These are phyloP conservation scores for Poeciliopsis presidionis DNA, from an alignment of 2,797 vertebrate genomes.

Conservation along the genomic window DNA sequence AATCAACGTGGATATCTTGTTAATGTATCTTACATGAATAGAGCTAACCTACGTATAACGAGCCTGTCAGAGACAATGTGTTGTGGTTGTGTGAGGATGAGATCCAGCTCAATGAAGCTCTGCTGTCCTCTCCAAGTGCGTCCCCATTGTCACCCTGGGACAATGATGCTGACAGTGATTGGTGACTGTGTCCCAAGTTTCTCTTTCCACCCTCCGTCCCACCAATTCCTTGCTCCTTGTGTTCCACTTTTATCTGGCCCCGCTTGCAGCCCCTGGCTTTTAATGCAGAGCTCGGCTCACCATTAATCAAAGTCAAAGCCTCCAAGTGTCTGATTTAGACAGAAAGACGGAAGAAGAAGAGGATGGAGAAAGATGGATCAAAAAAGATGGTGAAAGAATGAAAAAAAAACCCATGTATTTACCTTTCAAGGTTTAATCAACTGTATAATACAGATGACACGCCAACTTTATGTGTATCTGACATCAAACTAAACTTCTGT, in stretches of 20 bases:
- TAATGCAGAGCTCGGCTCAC: slow-evolving; percentile 78
- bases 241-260: slow-evolving; percentile 80
- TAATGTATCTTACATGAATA: background rate
- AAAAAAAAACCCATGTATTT: slow-evolving; percentile 43
- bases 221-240: slow-evolving; percentile 62
- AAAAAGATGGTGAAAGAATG: slow-evolving; percentile 44
- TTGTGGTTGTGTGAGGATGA: slow-evolving; percentile 52
- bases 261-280: slow-evolving; percentile 74
- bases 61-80: slow-evolving; percentile 69
- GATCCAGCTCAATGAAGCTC: slow-evolving; percentile 68
- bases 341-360: slow-evolving; percentile 33
- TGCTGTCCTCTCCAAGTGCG: slow-evolving; percentile 56
- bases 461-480: slow-evolving; percentile 35
- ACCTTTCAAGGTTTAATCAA: slow-evolving; percentile 42
- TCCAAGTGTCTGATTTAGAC: slow-evolving; percentile 64
- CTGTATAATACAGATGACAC: slow-evolving; percentile 51
- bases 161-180: slow-evolving; percentile 78
- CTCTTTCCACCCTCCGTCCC: slow-evolving; percentile 55
- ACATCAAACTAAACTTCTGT: slow-evolving; percentile 22
- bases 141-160: slow-evolving; percentile 71
- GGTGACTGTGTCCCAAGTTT: slow-evolving; percentile 74
- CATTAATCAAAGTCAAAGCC: slow-evolving; percentile 84
- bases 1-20: background rate
- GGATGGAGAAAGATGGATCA: slow-evolving; percentile 9
- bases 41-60: slow-evolving; percentile 42